These are phyloP conservation scores for Heliconius ismenius DNA, from an alignment of 2,888 invertebrate genomes.

Conservation along the genomic window DNA sequence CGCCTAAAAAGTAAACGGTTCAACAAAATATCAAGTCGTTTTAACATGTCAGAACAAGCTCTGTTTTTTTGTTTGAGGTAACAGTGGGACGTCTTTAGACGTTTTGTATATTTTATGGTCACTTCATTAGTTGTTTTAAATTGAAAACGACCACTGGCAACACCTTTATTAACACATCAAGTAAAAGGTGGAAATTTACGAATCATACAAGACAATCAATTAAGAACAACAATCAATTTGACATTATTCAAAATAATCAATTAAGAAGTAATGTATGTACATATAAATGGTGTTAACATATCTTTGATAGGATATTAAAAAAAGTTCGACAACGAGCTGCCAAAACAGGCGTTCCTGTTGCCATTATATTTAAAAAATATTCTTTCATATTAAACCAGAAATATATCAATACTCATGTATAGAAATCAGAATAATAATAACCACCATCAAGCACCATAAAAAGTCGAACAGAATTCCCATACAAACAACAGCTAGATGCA, in stretches of 20 bases:
- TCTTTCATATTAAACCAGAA: background rate
- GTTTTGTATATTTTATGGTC: constrained; percentile 76
- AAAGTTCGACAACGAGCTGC: background rate
- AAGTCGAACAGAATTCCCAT: constrained; percentile 52
- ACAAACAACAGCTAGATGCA: constrained; percentile 45
- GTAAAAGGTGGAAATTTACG: constrained; percentile 47
- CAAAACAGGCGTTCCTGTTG: background rate
- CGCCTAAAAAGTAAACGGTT: constrained; percentile 67
- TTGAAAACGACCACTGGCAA: constrained; percentile 57
- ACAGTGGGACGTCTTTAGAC: constrained; percentile 70
- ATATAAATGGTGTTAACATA: background rate
- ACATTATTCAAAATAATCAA: background rate
- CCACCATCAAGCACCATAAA: constrained; percentile 33
- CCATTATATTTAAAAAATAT: background rate
- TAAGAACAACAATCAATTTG: no score
- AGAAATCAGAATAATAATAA: constrained; percentile 23
- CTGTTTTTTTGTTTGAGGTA: constrained; percentile 62
- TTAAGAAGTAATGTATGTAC: background rate
- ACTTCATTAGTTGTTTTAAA: constrained; percentile 69
- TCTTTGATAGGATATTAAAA: background rate
- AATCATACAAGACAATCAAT: constrained; percentile 31
- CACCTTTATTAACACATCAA: constrained; percentile 68
- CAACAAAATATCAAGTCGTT: constrained; percentile 70
- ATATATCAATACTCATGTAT: background rate
- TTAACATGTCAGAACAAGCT: constrained; percentile 77